phyloP scores from a whole-genome alignment of 2,113 vertebrate genomes.

The Silurus asotus region DNA sequence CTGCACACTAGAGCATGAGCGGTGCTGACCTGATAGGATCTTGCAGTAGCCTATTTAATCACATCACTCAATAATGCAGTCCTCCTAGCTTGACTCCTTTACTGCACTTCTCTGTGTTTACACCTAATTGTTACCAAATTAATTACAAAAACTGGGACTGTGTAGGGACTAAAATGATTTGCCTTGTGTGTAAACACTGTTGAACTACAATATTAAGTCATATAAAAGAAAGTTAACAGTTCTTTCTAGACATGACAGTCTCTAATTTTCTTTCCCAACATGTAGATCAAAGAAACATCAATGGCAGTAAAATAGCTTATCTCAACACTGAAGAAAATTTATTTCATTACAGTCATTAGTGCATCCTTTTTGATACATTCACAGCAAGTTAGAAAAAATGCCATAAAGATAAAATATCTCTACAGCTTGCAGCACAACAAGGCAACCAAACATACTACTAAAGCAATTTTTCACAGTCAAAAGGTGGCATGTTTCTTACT shows the following conservation, averaged over 20 bases:
- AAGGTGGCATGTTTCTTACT: neutral
- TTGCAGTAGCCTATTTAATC: conserved; percentile 2
- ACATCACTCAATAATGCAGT: neutral
- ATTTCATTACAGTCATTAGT: neutral
- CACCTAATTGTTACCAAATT: neutral
- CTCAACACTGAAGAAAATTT: neutral
- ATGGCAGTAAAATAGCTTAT: neutral
- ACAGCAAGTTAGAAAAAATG: neutral
- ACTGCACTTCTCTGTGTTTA: neutral
- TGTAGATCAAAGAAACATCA: neutral
- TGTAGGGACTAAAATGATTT: neutral
- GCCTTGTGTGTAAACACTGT: neutral
- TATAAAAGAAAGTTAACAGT: neutral
- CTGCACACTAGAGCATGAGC: neutral
- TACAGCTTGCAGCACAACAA: neutral
- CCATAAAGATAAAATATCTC: neutral
- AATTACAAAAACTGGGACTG: neutral
- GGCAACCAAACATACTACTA: neutral
- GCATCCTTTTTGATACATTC: neutral
- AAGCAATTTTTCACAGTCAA: neutral
- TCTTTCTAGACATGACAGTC: neutral
- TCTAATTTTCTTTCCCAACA: neutral
- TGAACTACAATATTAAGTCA: neutral
- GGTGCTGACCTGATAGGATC: neutral
- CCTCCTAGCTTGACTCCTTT: neutral